Conservation (phyloP, 2,888 invertebrate genomes). For the Steinernema carpocapsae region DNA sequence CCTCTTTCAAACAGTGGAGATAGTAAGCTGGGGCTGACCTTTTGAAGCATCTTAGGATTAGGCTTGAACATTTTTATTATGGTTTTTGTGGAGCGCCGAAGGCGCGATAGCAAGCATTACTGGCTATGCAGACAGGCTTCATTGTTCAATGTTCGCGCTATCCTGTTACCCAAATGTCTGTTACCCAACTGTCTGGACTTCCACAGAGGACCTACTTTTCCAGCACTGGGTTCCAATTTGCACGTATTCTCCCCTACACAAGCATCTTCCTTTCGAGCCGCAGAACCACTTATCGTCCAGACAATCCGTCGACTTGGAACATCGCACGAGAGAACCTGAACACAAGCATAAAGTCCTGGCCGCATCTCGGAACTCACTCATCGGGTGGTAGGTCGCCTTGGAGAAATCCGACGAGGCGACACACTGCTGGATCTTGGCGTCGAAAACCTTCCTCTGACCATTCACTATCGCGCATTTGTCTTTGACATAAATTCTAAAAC, state of each 20-base stretch:
- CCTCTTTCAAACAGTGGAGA: too few species aligned
- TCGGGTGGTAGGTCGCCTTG: conserved; percentile 33
- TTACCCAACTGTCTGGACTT: too few species aligned
- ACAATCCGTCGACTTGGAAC: conserved; percentile 34
- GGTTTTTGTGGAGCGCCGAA: too few species aligned
- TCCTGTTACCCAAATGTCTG: too few species aligned
- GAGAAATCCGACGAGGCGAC: conserved; percentile 12
- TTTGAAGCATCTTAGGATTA: too few species aligned
- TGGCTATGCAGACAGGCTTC: too few species aligned
- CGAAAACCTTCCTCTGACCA: conserved; percentile 39
- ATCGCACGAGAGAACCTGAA: conserved; percentile 36
- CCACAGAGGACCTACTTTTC: conserved; percentile 41
- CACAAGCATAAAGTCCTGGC: background rate
- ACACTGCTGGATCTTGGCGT: conserved; percentile 39
- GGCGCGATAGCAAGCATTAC: too few species aligned
- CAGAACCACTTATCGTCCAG: conserved; percentile 41
- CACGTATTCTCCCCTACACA: conserved; percentile 36
- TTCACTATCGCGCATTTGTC: conserved; percentile 39
- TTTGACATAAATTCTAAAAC: conserved; percentile 40
- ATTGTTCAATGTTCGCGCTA: too few species aligned
- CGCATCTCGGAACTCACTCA: background rate
- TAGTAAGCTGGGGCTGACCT: too few species aligned
- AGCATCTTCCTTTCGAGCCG: conserved; percentile 32
- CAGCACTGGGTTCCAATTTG: conserved; percentile 43
- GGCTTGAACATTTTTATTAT: too few species aligned